Conservation (phyloP, 2,888 invertebrate genomes). For the Brachypalpus laphriformis region DNA sequence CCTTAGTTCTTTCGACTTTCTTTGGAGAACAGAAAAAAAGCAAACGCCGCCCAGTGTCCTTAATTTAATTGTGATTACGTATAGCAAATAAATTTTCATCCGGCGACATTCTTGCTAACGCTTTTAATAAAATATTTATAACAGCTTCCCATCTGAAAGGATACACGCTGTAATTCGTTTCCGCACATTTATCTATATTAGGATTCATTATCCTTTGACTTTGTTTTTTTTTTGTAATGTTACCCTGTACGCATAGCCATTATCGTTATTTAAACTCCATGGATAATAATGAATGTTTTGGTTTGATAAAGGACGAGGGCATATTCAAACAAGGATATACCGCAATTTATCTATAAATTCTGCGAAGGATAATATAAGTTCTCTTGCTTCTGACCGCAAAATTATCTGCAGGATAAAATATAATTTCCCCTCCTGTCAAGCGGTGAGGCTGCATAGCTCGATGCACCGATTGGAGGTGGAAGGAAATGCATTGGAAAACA, state of each 20-base stretch:
- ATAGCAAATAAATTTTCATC: conserved; percentile 39
- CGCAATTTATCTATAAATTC: conserved; percentile 36
- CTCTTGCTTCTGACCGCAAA: conserved; percentile 18
- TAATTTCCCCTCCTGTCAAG: background rate
- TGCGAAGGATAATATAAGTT: conserved; percentile 49
- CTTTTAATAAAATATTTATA: conserved; percentile 49
- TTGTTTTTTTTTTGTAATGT: background rate
- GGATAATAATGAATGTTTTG: conserved; percentile 25
- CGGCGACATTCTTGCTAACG: conserved; percentile 9
- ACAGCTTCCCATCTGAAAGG: background rate
- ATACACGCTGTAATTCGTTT: conserved; percentile 27
- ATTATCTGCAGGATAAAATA: conserved; percentile 56
- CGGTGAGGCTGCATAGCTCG: background rate
- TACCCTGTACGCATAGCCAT: conserved; percentile 12
- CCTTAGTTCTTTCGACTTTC: background rate
- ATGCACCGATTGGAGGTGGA: background rate
- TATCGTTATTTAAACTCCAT: conserved; percentile 26
- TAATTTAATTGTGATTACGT: conserved; percentile 47
- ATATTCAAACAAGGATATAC: conserved; percentile 36
- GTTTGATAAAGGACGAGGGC: background rate
- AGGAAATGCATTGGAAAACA: conserved; percentile 35
- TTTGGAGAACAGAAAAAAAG: background rate
- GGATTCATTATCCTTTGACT: conserved; percentile 40
- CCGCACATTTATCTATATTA: conserved; percentile 54
- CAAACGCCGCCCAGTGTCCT: conserved; percentile 15